Base-by-base conservation (phyloP, 2,113 vertebrate species). In the Sinocyclocheilus anophthalmus region DNA sequence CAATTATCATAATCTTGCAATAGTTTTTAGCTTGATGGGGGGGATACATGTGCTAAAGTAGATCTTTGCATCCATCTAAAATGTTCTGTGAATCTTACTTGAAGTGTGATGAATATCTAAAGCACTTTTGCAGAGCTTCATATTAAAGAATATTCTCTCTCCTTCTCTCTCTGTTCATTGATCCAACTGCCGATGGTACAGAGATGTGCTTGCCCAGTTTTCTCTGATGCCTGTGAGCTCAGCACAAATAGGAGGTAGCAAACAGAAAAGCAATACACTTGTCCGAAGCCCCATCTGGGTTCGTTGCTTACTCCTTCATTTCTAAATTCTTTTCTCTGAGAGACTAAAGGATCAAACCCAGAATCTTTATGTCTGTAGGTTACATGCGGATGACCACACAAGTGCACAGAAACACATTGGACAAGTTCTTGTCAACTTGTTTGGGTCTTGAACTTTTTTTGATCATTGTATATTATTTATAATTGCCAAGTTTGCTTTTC, bases 241-340 rank as follows among this genome's bases (percentile, higher is more conserved):
- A 87, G 88, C 79, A 83, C 79, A 89, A 83, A 83, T 76, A 83
- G 14, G 24, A 87, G 42, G 42, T 67, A 78, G 84, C 84, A 85
- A 70, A 77, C 48, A 69, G 30, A 42, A 88, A 84, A 84, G 83
- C 63, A 76, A 50, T 85, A 69, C 30, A 39, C 14, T 72, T 86
- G 81, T 87, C 39, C 81, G 24, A 84, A 83, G 63, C 76, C 65
- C 73, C 61, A 84, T 57, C n/a, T 79, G 63, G n/a, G 30, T 76
- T 61, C 42, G 11, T 30, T 50, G 39, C 57, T 75, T 79, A 86
- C 70, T n/a, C 8, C 24, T 85, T 61, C n/a, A 75, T 63, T 86
- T 18, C 18, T 73, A 48, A 69, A 84, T 75, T 76, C 16, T 22
- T 63, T 63, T 65, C 76, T 69, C 42, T 18, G 37, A 83, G 55